Evolutionary conservation across 2,113 vertebrate genomes (phyloP), one percentile per base, ranked within the genome.

Genomic region (Notothenia coriiceps): DNA sequence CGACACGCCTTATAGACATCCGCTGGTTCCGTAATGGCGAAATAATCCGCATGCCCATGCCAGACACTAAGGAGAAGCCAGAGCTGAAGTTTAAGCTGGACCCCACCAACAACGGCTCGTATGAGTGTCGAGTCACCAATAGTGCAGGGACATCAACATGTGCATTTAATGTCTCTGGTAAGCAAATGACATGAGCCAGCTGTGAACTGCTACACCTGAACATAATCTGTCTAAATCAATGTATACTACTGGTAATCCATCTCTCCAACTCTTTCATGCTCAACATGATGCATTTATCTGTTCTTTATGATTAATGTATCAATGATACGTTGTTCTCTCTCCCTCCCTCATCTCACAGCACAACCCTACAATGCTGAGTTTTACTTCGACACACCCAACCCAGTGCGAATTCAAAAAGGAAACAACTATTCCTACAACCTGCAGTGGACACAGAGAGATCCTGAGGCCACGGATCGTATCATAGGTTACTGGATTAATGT

Each of bases 401-500:
- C 98, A 70, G 97, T 98, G 74, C 91, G 96, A 76, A 96, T 96
- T 87, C 93, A 96, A 90, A 98, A 96, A 91, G 96, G 96, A 86
- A 97, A 96, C 94, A 98, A 97, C 94, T 99, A 98, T 89, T 98
- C 98, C 70, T 99, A 97, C 87, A 76, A 96, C 89, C 94, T 99
- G 85, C 98, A 99, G 94, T 99, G 98, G 98, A 99, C 98, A 0
- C 98, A 99, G 94, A 97, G 88, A 88, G 97, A 99, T n/a, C 98
- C 98, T 0, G 92, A 94, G 0, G 97, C 97, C 3, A 97, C 98
- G 3, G 98, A 99, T 88, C 95, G 93, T 0, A 94, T 99, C 81
- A 96, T 98, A 40, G 97, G 95, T 80, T 99, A 98, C 91, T 96
- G 95, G 89, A 90, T 99, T 83, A 97, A 95, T 73, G 87, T 98